Conservation (phyloP, 2,797 vertebrate species). For the Sebastes hubbsi region DNA sequence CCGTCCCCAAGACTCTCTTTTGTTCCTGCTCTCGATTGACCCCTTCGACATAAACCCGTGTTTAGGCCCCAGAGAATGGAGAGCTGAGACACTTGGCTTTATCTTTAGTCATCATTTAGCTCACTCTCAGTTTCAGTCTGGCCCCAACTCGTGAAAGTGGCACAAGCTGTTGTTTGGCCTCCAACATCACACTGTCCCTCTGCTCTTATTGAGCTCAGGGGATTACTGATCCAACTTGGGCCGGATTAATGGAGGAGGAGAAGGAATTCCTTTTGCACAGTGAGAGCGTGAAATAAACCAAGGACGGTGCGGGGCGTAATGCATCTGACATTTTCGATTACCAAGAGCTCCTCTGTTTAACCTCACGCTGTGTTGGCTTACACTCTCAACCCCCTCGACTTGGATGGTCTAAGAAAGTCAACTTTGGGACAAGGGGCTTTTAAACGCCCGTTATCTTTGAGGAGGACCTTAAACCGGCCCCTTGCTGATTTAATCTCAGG, state of each 20-base stretch:
- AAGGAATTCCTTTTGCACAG: constrained; percentile 64
- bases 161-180: constrained; percentile 58
- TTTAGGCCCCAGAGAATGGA: neutral
- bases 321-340: constrained; percentile 42
- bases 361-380: constrained; percentile 5
- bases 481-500: constrained; percentile 16
- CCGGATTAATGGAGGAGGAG: constrained; percentile 70
- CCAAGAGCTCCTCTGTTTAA: constrained; percentile 20
- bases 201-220: constrained; percentile 59
- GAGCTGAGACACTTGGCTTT: neutral
- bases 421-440: neutral
- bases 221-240: constrained; percentile 74
- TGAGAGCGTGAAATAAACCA: constrained; percentile 50
- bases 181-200: constrained; percentile 37
- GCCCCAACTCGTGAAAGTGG: constrained; percentile 50
- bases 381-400: constrained; percentile 5
- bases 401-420: neutral
- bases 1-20: neutral
- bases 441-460: neutral
- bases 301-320: constrained; percentile 10
- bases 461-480: neutral
- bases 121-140: constrained; percentile 45
- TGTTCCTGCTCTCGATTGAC: neutral
- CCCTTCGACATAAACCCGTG: neutral
- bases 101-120: constrained; percentile 32